phyloP scores from a whole-genome alignment of 92 coral and sea anemone genomes.

The Bergia puertoricense region DNA sequence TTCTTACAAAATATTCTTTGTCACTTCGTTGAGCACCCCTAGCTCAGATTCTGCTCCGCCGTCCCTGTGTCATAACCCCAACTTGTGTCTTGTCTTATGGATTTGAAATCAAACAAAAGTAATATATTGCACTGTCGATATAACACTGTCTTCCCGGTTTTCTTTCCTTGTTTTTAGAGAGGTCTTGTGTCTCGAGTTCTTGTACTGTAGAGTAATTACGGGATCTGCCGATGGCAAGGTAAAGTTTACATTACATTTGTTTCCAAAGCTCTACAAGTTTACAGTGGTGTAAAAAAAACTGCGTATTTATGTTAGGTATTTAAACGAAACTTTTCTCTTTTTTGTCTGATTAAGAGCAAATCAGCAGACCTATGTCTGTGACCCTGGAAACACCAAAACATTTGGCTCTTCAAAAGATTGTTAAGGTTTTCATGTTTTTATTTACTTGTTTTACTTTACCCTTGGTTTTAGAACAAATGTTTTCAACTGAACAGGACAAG shows the following conservation, averaged over 20 bases:
- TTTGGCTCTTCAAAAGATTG: not conserved
- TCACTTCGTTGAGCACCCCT: no score
- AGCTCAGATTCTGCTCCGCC: no score
- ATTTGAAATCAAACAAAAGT: not conserved
- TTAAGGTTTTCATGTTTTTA: not conserved
- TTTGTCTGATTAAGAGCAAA: no score
- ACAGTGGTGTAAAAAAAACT: no score
- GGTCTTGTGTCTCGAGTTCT: slow-evolving; percentile 86
- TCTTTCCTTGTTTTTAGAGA: slow-evolving; percentile 58
- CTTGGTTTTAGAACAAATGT: not conserved
- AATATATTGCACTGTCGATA: not conserved
- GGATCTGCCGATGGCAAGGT: slow-evolving; percentile 99
- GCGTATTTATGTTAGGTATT: not conserved
- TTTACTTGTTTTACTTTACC: not conserved
- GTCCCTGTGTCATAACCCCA: not conserved
- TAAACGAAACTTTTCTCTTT: not conserved
- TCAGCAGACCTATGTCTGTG: no score
- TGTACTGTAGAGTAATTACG: slow-evolving; percentile 90
- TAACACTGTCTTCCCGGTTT: not conserved
- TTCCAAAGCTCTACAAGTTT: not conserved
- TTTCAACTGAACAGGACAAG: not conserved
- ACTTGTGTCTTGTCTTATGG: not conserved
- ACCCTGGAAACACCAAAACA: no score
- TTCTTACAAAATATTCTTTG: no score
- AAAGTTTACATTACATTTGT: not conserved